Evolutionary conservation across 2,888 invertebrate species (phyloP), one percentile per base, ranked within the genome.

Genomic region (Anodontia alba): DNA sequence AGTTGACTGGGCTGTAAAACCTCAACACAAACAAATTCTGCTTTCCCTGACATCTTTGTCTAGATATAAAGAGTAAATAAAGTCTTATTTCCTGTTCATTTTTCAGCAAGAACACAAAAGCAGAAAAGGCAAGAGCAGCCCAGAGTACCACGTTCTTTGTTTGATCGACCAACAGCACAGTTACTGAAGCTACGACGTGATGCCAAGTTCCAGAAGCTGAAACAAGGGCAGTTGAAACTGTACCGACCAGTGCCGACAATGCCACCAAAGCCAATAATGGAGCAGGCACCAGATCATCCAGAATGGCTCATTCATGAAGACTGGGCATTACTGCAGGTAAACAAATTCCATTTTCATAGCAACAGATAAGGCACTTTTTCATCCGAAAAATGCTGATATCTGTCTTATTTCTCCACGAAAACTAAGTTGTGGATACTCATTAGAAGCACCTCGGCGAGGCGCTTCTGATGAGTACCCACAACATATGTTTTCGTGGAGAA

Each of bases 241-340:
- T 88, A 88, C 84, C 88, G 90, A 26, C 88, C 90, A 8, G 73
- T 89, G 26, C 87, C 89, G 7, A 78, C 88, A 23, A 78, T 87
- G 71, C 86, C 88, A 26, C 84, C 85, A 77, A 89, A 91, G 70
- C 90, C 89, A 5, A 36, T 88, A 36, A 86, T 89, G 72, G 92
- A 92, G 36, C 83, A 87, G n/a, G 76, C 88, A 5, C 81, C 85
- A 7, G 96, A 96, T 80, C 96, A 96, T 89, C 97, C 97, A 81
- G 98, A 98, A 90, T 99, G 99, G 99, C 96, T 97, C 86, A 96
- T 98, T 80, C 96, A 97, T 93, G 99, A 99, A 95, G 99, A 99
- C 94, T 97, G 97, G 95, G 96, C 97, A 36, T 95, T 99, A 78
- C 95, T 98, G 49, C 94, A 94, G 93, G 94, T 94, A 69, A 31